A percentile compares a stretch with the other conserved stretches of the same genome.
Evolutionary conservation across 2,797 vertebrate genomes (phyloP).

Genomic region (Lepus townsendii): DNA sequence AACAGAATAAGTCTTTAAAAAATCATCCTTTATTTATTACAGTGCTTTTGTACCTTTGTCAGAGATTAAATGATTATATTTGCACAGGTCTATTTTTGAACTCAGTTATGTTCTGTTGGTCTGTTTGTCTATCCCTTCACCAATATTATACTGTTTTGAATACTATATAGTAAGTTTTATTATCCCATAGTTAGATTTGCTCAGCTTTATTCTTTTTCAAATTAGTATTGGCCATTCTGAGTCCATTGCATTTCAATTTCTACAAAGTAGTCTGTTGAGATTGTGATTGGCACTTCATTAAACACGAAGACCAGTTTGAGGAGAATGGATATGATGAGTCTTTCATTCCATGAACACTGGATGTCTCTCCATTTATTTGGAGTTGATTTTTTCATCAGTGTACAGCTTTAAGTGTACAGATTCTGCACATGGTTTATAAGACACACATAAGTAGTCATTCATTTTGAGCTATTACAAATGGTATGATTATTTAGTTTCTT

Average conservation of each 20-base stretch:
- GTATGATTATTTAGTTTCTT: not conserved
- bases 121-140: too few species aligned
- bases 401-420: not conserved
- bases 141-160: not conserved
- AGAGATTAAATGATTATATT: not conserved
- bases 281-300: not conserved
- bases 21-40: not conserved
- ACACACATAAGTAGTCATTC: not conserved
- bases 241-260: not conserved
- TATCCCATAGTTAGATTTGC: not conserved
- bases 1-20: too few species aligned
- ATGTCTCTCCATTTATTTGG: too few species aligned
- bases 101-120: not conserved
- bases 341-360: too few species aligned
- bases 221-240: not conserved
- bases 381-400: not conserved
- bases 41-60: not conserved
- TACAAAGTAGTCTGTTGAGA: not conserved
- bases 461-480: not conserved
- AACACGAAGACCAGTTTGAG: not conserved
- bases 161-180: not conserved
- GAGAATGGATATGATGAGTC: too few species aligned
- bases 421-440: not conserved
- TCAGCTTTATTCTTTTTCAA: conserved; percentile 5
- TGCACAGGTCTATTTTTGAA: not conserved